These are phyloP conservation scores for Trichomalopsis sarcophagae DNA, from an alignment of 1,140 invertebrate species.

Conservation along the genomic window DNA sequence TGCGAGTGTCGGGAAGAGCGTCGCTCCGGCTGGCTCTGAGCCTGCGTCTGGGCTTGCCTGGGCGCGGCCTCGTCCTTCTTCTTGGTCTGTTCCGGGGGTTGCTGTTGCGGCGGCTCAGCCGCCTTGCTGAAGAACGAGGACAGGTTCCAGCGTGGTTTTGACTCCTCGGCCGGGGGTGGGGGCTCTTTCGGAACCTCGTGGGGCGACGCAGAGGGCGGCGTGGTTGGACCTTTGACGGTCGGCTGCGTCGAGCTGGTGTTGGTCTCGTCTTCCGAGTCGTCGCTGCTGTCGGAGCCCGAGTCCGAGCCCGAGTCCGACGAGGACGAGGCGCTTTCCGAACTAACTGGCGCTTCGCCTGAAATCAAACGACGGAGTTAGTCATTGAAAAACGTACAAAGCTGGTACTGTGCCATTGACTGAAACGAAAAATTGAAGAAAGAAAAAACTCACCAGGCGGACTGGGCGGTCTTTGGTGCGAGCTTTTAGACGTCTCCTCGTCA, in stretches of 20 bases:
- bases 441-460: conserved; percentile 61
- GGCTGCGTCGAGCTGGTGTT: conserved; percentile 29
- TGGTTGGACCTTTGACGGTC: conserved; percentile 63
- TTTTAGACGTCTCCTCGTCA: conserved; percentile 54
- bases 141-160: conserved; percentile 75
- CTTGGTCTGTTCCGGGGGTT: conserved; percentile 39
- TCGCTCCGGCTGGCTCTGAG: conserved; percentile 52
- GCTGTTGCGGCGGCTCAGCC: conserved; percentile 32
- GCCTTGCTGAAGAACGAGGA: conserved; percentile 73
- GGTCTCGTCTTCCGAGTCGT: conserved; percentile 75
- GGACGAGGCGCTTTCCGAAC: conserved; percentile 70
- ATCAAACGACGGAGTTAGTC: neutral
- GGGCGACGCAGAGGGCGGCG: conserved; percentile 68
- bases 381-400: neutral
- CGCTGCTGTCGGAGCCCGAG: conserved; percentile 74
- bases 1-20: conserved; percentile 56
- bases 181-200: conserved; percentile 66
- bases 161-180: conserved; percentile 66
- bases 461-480: conserved; percentile 63
- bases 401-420: neutral
- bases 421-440: neutral
- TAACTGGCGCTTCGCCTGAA: conserved; percentile 62
- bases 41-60: conserved; percentile 41
- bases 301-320: conserved; percentile 76
- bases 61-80: conserved; percentile 49